These are phyloP conservation scores for Drosophila pallidifrons DNA, from an alignment of 1,140 invertebrate species.

Conservation along the genomic window DNA sequence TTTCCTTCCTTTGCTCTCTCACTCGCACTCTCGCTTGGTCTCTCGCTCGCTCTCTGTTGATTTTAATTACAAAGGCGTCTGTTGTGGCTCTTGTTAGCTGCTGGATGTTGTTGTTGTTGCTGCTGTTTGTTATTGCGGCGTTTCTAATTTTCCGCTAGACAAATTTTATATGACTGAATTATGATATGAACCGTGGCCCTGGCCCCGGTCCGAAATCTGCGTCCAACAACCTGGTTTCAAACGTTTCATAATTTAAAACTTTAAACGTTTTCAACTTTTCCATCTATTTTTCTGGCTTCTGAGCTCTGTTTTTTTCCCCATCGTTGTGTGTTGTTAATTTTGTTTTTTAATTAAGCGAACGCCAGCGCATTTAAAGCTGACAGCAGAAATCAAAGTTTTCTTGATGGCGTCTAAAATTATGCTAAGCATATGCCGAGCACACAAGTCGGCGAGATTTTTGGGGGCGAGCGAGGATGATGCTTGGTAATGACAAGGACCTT, in stretches of 20 bases:
- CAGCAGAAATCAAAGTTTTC: slow-evolving; percentile 69
- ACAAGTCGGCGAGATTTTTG: slow-evolving; percentile 7
- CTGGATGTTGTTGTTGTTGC: slow-evolving; percentile 23
- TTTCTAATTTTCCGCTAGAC: slow-evolving; percentile 82
- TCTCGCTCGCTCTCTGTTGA: slow-evolving; percentile 21
- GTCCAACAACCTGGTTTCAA: slow-evolving; percentile 50
- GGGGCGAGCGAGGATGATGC: slow-evolving; percentile 35
- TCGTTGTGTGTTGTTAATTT: slow-evolving; percentile 13
- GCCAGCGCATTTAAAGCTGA: slow-evolving; percentile 56
- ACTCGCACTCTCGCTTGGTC: background rate
- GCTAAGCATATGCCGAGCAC: slow-evolving; percentile 73
- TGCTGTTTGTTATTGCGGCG: slow-evolving; percentile 60
- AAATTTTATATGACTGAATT: slow-evolving; percentile 82
- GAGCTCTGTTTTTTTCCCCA: slow-evolving; percentile 14
- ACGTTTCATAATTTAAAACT: slow-evolving; percentile 65
- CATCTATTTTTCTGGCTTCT: slow-evolving; percentile 23
- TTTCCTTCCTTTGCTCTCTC: slow-evolving; percentile 24
- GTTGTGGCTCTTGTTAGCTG: slow-evolving; percentile 52
- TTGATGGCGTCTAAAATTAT: slow-evolving; percentile 64
- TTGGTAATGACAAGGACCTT: slow-evolving; percentile 78
- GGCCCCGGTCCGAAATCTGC: slow-evolving; percentile 21
- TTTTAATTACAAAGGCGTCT: slow-evolving; percentile 76
- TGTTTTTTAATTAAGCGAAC: slow-evolving; percentile 69
- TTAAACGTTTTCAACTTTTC: slow-evolving; percentile 51
- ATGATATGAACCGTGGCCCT: slow-evolving; percentile 71